Percentiles rank a stretch among this genome's conserved stretches.
These are phyloP conservation scores for Cryptosula pallasiana DNA, from an alignment of 2,888 invertebrate genomes.

Conservation along the genomic window DNA sequence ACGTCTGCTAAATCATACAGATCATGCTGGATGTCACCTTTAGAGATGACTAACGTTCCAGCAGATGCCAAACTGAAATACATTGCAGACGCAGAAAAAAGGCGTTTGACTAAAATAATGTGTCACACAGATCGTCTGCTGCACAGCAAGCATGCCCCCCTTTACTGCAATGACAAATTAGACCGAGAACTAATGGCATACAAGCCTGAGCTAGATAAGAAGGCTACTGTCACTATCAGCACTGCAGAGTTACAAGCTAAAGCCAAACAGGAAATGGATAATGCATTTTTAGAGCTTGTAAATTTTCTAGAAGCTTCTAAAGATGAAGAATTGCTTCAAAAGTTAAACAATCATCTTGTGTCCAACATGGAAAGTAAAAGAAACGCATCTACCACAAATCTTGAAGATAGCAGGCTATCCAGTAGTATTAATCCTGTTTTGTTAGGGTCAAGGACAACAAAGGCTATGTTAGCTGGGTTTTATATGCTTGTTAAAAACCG, in stretches of 20 bases:
- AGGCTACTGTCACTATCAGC: no score
- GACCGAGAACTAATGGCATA: no score
- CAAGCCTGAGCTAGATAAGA: no score
- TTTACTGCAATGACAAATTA: no score
- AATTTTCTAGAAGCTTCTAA: neutral
- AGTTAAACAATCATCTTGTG: no score
- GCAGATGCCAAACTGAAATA: neutral
- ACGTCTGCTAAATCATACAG: neutral
- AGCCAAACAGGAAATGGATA: neutral
- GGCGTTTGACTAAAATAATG: neutral
- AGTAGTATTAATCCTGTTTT: no score
- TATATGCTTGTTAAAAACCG: neutral
- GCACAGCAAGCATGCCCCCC: no score
- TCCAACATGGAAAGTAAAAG: no score
- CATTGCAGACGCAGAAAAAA: neutral
- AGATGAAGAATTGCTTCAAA: neutral
- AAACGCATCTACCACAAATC: no score
- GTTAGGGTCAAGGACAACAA: neutral
- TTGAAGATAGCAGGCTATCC: no score
- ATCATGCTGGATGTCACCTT: slow-evolving; percentile 1
- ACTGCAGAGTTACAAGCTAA: no score
- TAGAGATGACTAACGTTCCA: neutral
- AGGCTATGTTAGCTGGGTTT: neutral
- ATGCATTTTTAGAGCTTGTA: neutral
- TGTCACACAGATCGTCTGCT: neutral